These are phyloP conservation scores for Palythoa heliodiscus DNA, from an alignment of 92 coral and sea anemone genomes.

Conservation along the genomic window DNA sequence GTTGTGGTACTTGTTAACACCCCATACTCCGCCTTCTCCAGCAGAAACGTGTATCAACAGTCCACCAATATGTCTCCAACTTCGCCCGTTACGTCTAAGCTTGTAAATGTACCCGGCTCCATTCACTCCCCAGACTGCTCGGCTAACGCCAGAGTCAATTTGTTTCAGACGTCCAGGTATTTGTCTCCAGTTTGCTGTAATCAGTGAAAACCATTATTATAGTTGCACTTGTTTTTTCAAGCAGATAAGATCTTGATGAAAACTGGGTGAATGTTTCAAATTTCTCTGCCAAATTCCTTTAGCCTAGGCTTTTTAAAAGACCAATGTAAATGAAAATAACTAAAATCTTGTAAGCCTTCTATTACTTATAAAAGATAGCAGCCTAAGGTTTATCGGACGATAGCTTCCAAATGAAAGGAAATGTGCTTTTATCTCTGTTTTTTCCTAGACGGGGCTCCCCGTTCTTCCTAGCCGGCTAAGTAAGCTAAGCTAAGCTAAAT, in stretches of 20 bases:
- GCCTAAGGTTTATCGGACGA: too few species aligned
- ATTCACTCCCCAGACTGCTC: conserved; percentile 45
- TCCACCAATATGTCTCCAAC: conserved; percentile 37
- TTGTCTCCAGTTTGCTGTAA: conserved; percentile 22
- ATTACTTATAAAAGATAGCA: too few species aligned
- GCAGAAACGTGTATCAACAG: conserved; percentile 46
- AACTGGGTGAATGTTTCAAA: background rate
- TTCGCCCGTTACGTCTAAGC: conserved; percentile 29
- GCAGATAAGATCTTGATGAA: background rate
- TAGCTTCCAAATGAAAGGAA: too few species aligned
- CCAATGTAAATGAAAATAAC: too few species aligned
- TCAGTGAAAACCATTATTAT: background rate
- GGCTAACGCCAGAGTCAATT: conserved; percentile 39
- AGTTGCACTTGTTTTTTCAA: background rate
- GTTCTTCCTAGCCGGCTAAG: too few species aligned
- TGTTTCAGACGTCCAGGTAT: conserved; percentile 31
- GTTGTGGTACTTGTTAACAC: conserved; percentile 15
- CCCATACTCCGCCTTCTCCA: conserved; percentile 60
- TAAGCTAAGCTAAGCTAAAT: too few species aligned
- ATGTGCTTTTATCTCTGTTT: too few species aligned
- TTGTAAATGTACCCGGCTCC: conserved; percentile 20
- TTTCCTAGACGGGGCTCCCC: too few species aligned
- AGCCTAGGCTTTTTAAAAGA: too few species aligned
- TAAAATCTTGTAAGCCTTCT: too few species aligned
- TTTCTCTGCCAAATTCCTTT: too few species aligned